These are phyloP conservation scores for Muscicapa comitata DNA, from an alignment of 2,797 vertebrate species.

Conservation along the genomic window DNA sequence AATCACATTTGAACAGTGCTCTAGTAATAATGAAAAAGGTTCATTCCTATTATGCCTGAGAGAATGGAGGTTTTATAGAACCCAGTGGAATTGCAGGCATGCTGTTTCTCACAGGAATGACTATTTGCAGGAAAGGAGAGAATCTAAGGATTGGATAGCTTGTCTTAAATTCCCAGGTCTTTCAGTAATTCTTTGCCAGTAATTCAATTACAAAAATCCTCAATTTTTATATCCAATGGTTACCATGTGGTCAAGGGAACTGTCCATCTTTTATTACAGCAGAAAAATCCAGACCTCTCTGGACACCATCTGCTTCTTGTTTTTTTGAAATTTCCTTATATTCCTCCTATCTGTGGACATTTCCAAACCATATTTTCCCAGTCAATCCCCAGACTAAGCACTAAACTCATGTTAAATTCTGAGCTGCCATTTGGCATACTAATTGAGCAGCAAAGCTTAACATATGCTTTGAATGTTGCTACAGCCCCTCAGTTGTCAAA, in stretches of 20 bases:
- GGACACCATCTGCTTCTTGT: not conserved
- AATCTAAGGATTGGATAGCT: not conserved
- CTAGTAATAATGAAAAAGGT: not conserved
- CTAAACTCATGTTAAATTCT: not conserved
- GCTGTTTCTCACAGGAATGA: not conserved
- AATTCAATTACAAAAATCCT: not conserved
- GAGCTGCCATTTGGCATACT: not conserved
- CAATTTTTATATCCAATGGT: not conserved
- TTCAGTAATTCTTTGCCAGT: not conserved
- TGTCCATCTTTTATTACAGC: not conserved
- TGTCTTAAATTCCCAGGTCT: not conserved
- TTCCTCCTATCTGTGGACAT: not conserved
- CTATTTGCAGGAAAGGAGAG: not conserved
- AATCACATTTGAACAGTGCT: not conserved
- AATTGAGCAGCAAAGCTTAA: not conserved
- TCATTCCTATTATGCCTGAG: not conserved
- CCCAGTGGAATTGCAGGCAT: not conserved
- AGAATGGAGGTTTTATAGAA: not conserved
- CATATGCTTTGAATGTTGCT: not conserved
- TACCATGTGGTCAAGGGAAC: not conserved
- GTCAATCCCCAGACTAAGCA: not conserved
- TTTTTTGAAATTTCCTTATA: not conserved
- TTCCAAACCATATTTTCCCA: slow-evolving; percentile 7
- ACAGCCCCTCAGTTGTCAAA: not conserved
- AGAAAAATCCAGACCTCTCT: not conserved